Conservation (phyloP, 2,113 vertebrate genomes). For the Entomyzon cyanotis region DNA sequence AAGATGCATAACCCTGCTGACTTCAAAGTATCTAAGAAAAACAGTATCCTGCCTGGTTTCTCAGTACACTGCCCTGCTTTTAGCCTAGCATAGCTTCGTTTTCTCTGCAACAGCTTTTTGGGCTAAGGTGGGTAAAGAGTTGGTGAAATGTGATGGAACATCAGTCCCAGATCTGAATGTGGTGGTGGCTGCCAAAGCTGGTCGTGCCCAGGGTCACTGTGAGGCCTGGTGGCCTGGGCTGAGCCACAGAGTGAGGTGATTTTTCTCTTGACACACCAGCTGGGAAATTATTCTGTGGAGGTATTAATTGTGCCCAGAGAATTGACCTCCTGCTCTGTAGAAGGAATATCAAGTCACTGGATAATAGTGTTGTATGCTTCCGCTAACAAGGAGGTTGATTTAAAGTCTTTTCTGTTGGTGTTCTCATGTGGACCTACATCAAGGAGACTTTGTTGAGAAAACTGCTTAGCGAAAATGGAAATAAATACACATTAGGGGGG, state of each 20-base stretch:
- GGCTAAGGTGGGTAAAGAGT: background rate
- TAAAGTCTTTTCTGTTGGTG: background rate
- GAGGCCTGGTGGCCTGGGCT: background rate
- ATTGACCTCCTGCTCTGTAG: conserved; percentile 37
- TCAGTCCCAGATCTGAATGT: accelerated
- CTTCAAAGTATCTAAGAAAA: background rate
- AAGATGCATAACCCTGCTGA: background rate
- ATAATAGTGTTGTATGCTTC: conserved; percentile 6
- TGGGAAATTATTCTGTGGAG: background rate
- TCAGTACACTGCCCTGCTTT: background rate
- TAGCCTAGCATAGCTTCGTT: background rate
- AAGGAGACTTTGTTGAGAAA: background rate
- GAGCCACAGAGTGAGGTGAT: background rate
- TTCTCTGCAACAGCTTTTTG: background rate
- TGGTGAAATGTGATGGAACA: accelerated
- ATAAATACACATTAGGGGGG: background rate
- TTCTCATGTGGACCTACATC: background rate
- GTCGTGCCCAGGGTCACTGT: background rate
- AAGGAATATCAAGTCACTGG: conserved; percentile 12
- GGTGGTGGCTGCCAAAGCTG: background rate
- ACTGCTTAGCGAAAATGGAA: background rate
- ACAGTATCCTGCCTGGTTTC: background rate
- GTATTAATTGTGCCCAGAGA: background rate
- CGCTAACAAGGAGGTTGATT: conserved; percentile 42
- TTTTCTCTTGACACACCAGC: background rate